Evolutionary conservation across 2,797 vertebrate genomes (phyloP), one percentile per base, ranked within the genome.

Genomic region (Sandelia bainsii): DNA sequence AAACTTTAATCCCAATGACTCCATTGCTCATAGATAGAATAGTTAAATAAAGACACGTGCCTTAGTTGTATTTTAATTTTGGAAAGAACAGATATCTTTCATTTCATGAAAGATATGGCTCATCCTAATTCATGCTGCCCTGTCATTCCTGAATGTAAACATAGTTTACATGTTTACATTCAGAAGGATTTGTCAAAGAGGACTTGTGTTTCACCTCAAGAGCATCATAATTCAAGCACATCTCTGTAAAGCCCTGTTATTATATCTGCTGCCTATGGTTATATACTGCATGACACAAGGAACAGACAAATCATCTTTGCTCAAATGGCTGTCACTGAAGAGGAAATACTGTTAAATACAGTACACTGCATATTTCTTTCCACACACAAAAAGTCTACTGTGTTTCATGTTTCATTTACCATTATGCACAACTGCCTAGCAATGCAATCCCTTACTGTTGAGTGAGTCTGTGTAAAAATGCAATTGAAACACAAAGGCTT

Each of bases 291-390:
- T 94, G 94, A 96, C 93, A 95, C 78, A 75, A 72, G 82, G 83
- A 92, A 75, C 92, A 95, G 94, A 94, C 95, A 94, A 87, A 78
- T 87, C 94, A 95, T 96, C 95, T 96, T 86, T 88, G 87, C 95
- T 93, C 94, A 96, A 97, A 96, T 89, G 91, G 95, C 93, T 96
- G 94, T 95, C 95, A 95, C 92, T 92, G 86, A 91, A 93, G 92
- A 75, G 93, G 94, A 94, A 96, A 75, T 73, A 85, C 32, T 51
- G 69, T 54, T 68, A 19, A 96, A 96, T 12, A 96, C 65, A 25
- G 65, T 52, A 53, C 51, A 94, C 94, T 94, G 60, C 56, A 71
- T 78, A 78, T 83, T 96, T 95, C 89, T 95, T 89, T 94, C 95
- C 95, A 92, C 88, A 94, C 23, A 68, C 58, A 92, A 94, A 94